These are phyloP conservation scores for Virgularia gustaviana DNA, from an alignment of 92 coral and sea anemone genomes.

Conservation along the genomic window DNA sequence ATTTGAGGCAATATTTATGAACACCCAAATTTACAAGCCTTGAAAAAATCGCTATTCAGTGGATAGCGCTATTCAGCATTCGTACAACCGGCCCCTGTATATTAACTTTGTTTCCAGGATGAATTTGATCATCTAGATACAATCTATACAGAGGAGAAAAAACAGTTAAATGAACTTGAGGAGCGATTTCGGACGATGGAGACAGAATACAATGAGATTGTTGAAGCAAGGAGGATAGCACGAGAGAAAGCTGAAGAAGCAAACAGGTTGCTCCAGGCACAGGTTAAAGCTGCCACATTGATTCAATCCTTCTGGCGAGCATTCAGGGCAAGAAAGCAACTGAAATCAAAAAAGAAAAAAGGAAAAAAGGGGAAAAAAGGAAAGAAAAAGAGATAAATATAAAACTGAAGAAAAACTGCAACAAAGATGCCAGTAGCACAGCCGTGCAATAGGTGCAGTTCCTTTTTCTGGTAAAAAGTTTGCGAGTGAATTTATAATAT, in stretches of 20 bases:
- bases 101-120: constrained; percentile 65
- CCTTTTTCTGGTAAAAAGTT: neutral
- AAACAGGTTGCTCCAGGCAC: constrained; percentile 72
- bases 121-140: constrained; percentile 91
- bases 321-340: constrained; percentile 81
- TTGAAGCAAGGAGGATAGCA: constrained; percentile 86
- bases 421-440: neutral
- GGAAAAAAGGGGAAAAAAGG: constrained; percentile 71
- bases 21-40: no score
- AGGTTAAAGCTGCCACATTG: constrained; percentile 87
- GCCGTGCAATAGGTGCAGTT: no score
- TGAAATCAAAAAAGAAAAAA: constrained; percentile 79
- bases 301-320: constrained; percentile 96
- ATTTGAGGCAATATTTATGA: no score
- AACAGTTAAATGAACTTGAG: constrained; percentile 86
- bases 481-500: neutral
- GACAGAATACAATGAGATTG: constrained; percentile 70
- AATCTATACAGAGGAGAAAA: constrained; percentile 88
- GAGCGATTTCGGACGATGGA: constrained; percentile 90
- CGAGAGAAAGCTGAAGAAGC: constrained; percentile 95
- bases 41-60: no score
- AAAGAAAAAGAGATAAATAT: constrained; percentile 62
- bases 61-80: no score
- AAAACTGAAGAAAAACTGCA: no score
- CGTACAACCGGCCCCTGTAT: neutral